Percentiles rank a stretch among this genome's conserved stretches.
Conservation (phyloP, 2,797 vertebrate genomes). For the Microctenopoma lineatum region DNA sequence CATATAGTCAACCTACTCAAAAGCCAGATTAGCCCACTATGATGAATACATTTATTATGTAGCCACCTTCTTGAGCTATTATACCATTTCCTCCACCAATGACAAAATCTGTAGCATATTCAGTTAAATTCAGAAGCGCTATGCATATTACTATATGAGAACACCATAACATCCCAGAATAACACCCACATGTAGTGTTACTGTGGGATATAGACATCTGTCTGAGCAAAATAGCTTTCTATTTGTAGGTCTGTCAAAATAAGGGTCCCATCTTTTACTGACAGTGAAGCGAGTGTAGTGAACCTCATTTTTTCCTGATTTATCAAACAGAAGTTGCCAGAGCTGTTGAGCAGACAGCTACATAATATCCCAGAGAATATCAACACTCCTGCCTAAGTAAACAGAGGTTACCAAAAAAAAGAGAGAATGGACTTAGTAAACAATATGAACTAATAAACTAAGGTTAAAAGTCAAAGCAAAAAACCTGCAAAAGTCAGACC, state of each 20-base stretch:
- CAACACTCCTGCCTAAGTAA: conserved; percentile 8
- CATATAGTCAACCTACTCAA: neutral
- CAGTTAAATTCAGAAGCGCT: conserved; percentile 39
- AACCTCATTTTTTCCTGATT: neutral
- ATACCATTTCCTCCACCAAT: conserved; percentile 12
- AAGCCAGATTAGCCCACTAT: neutral
- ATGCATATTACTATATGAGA: conserved; percentile 13
- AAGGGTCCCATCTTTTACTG: neutral
- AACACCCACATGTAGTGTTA: conserved; percentile 10
- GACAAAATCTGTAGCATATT: conserved; percentile 16
- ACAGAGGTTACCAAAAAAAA: conserved; percentile 7
- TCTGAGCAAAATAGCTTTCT: conserved; percentile 3
- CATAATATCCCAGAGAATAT: conserved; percentile 16
- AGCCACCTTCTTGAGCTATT: neutral
- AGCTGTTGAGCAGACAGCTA: conserved; percentile 7
- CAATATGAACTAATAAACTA: too few species aligned
- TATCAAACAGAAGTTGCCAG: neutral
- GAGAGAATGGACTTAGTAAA: neutral
- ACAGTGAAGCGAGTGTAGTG: neutral
- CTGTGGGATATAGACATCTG: neutral
- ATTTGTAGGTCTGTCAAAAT: neutral
- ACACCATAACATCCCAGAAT: conserved; percentile 22
- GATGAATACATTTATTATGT: neutral
- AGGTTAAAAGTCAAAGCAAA: too few species aligned
- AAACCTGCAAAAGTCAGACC: neutral